Evolutionary conservation across 2,888 invertebrate genomes (phyloP).

Genomic region (Cybosia mesomella): DNA sequence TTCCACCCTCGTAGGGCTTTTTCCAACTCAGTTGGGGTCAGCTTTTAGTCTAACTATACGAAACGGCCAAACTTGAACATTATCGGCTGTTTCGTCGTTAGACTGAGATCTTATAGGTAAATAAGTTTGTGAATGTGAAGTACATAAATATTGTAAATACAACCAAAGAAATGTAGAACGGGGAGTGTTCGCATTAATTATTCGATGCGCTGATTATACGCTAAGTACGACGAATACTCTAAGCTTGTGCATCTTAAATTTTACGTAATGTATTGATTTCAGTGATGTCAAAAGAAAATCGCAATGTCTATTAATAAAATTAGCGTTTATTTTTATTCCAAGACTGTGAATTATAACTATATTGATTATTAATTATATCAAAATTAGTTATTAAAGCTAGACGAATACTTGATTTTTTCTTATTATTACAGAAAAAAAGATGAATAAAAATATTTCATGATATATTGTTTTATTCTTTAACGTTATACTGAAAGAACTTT

Average conservation of each 20-base stretch:
- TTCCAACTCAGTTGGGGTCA: neutral
- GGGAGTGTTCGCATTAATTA: conserved; percentile 18
- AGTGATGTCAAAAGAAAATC: conserved; percentile 32
- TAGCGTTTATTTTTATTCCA: conserved; percentile 67
- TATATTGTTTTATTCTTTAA: conserved; percentile 24
- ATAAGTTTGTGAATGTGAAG: conserved; percentile 46
- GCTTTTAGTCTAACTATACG: neutral
- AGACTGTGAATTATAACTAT: conserved; percentile 69
- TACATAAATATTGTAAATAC: conserved; percentile 69
- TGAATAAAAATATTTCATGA: conserved; percentile 46
- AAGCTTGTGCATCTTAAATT: conserved; percentile 33
- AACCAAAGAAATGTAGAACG: conserved; percentile 78
- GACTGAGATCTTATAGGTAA: conserved; percentile 38
- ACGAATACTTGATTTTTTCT: conserved; percentile 49
- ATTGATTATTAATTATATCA: conserved; percentile 46
- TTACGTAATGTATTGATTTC: conserved; percentile 34
- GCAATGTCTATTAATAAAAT: conserved; percentile 43
- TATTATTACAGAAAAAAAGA: conserved; percentile 48
- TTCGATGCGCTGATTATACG: conserved; percentile 12
- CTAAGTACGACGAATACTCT: conserved; percentile 8
- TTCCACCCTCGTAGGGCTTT: neutral
- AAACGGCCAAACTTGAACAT: neutral
- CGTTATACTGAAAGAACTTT: neutral
- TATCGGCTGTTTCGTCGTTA: neutral
- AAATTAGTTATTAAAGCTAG: conserved; percentile 52